Percentiles rank a stretch among this genome's conserved stretches.
Conservation (phyloP, 2,888 invertebrate species). For the Nomada flava region DNA sequence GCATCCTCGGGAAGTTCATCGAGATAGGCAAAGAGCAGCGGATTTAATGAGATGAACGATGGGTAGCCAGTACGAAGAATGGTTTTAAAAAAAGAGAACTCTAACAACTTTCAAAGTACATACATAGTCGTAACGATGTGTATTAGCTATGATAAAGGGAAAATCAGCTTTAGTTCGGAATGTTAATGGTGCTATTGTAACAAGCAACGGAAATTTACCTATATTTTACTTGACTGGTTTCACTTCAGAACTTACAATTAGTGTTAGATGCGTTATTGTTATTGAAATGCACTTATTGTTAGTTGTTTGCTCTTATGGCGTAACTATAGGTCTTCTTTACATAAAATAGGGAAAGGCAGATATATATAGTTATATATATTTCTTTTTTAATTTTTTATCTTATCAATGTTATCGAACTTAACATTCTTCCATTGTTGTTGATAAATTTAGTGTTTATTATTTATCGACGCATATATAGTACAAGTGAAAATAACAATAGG, state of each 20-base stretch:
- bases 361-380: slow-evolving; percentile 27
- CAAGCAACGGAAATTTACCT: slow-evolving; percentile 57
- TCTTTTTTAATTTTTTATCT: slow-evolving; percentile 61
- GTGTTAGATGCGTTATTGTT: slow-evolving; percentile 62
- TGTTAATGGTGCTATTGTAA: slow-evolving; percentile 66
- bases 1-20: slow-evolving; percentile 88
- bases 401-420: slow-evolving; percentile 42
- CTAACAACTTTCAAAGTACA: slow-evolving; percentile 38
- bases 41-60: slow-evolving; percentile 86
- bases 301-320: slow-evolving; percentile 54
- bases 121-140: slow-evolving; percentile 28
- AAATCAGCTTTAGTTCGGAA: slow-evolving; percentile 62
- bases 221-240: slow-evolving; percentile 65
- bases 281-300: slow-evolving; percentile 49
- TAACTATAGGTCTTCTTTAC: slow-evolving; percentile 51
- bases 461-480: slow-evolving; percentile 55
- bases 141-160: slow-evolving; percentile 48
- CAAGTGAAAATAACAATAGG: slow-evolving; percentile 60
- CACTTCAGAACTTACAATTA: slow-evolving; percentile 31
- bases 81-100: slow-evolving; percentile 57
- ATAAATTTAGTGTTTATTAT: slow-evolving; percentile 59
- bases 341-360: slow-evolving; percentile 42
- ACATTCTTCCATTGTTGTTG: slow-evolving; percentile 65
- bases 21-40: slow-evolving; percentile 86
- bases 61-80: slow-evolving; percentile 66